phyloP scores from a whole-genome alignment of 2,113 vertebrate genomes.

The Lophius piscatorius region DNA sequence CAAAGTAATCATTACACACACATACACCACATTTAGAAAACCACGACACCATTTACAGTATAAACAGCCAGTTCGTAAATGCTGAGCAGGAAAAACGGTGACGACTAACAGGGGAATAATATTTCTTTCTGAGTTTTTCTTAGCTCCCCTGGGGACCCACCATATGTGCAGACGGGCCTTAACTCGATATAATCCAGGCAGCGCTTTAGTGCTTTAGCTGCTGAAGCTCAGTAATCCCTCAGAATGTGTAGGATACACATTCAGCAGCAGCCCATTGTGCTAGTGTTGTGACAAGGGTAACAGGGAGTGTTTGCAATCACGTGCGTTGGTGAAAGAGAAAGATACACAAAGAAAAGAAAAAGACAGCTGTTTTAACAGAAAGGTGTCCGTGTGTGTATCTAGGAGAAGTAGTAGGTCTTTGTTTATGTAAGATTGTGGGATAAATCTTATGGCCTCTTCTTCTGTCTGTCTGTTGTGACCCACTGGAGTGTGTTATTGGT shows the following conservation, averaged over 20 bases:
- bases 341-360: constrained; percentile 9
- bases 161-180: constrained; percentile 4
- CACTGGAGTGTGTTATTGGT: constrained; percentile 42
- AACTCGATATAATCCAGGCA: constrained; percentile 50
- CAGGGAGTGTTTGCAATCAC: constrained; percentile 28
- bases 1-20: no score
- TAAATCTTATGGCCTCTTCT: constrained; percentile 17
- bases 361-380: constrained; percentile 19
- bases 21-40: no score
- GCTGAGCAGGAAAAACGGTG: constrained; percentile 8
- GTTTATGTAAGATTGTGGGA: background rate
- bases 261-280: constrained; percentile 33
- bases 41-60: no score
- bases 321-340: constrained; percentile 16
- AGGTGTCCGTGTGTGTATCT: constrained; percentile 3
- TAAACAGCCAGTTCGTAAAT: no score
- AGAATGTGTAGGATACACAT: constrained; percentile 73
- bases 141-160: background rate
- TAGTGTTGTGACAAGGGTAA: constrained; percentile 31
- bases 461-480: constrained; percentile 36
- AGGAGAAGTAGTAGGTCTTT: constrained; percentile 21
- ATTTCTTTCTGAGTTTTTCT: constrained; percentile 18
- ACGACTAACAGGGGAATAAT: constrained; percentile 12
- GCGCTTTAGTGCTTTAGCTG: constrained; percentile 62
- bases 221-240: constrained; percentile 84